phyloP scores from a whole-genome alignment of 2,797 vertebrate species.

The Tokudaia muenninki region DNA sequence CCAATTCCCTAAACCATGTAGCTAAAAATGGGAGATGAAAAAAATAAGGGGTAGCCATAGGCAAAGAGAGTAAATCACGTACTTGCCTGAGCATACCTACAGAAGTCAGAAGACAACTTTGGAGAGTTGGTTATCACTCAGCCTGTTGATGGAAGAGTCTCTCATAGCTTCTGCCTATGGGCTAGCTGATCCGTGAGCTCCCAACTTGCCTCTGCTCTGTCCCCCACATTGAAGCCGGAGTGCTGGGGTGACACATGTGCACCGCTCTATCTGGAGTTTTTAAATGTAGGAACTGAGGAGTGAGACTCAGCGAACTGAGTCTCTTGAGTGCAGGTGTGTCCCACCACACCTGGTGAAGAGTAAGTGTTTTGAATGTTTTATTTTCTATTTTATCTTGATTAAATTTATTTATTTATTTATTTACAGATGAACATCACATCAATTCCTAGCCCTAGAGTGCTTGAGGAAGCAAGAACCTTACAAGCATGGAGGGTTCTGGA shows the following conservation, averaged over 20 bases:
- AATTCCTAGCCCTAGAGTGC: constrained; percentile 3
- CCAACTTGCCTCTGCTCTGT: neutral
- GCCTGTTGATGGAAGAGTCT: neutral
- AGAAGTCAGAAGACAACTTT: neutral
- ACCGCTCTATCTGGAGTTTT: neutral
- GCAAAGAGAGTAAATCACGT: neutral
- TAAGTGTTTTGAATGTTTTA: constrained; percentile 1
- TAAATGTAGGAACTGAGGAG: neutral
- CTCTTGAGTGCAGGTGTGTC: neutral
- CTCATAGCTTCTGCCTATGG: neutral
- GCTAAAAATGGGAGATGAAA: neutral
- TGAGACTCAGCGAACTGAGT: too few species aligned
- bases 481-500: neutral
- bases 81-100: neutral
- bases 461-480: constrained; percentile 1
- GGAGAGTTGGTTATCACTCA: neutral
- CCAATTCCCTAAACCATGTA: neutral
- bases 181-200: neutral
- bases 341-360: neutral
- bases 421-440: neutral
- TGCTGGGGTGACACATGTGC: too few species aligned
- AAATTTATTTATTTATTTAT: constrained; percentile 44
- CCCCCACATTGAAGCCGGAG: neutral
- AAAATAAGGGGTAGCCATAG: neutral
- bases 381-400: constrained; percentile 28